Evolutionary conservation across 2,797 vertebrate species (phyloP).

Genomic region (Decapterus maruadsi): DNA sequence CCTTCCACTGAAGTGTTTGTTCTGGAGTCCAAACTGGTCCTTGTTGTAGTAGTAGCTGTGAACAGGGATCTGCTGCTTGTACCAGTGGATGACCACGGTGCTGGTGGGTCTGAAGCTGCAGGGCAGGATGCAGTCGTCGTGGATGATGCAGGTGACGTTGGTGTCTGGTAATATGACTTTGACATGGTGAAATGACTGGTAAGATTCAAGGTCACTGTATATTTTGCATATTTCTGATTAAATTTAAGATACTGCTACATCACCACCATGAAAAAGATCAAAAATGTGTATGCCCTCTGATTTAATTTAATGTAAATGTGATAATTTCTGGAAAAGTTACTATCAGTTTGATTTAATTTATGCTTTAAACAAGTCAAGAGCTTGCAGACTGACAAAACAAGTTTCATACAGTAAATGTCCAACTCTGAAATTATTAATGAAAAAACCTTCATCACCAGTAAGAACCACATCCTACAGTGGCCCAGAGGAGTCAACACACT

Average conservation of each 20-base stretch:
- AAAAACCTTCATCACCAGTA: no score
- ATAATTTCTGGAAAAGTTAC: not conserved
- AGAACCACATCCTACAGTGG: no score
- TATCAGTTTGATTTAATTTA: not conserved
- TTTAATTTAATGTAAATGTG: not conserved
- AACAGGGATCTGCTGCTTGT: constrained; percentile 83
- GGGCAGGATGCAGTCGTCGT: constrained; percentile 86
- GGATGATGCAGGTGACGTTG: constrained; percentile 82
- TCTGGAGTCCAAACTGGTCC: constrained; percentile 86
- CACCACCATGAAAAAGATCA: not conserved
- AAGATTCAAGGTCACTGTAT: not conserved
- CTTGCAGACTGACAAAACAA: not conserved
- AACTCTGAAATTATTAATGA: not conserved
- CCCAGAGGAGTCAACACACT: no score
- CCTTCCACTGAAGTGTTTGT: constrained; percentile 83
- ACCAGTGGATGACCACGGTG: constrained; percentile 88
- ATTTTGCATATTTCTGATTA: not conserved
- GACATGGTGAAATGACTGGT: constrained; percentile 2
- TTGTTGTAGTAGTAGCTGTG: constrained; percentile 86
- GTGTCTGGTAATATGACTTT: constrained; percentile 70
- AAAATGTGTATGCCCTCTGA: no score
- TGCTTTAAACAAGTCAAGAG: not conserved
- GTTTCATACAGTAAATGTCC: not conserved
- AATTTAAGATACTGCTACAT: not conserved
- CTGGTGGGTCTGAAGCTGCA: constrained; percentile 82